Conservation (phyloP, 2,113 vertebrate species). For the Pontoporia blainvillei region DNA sequence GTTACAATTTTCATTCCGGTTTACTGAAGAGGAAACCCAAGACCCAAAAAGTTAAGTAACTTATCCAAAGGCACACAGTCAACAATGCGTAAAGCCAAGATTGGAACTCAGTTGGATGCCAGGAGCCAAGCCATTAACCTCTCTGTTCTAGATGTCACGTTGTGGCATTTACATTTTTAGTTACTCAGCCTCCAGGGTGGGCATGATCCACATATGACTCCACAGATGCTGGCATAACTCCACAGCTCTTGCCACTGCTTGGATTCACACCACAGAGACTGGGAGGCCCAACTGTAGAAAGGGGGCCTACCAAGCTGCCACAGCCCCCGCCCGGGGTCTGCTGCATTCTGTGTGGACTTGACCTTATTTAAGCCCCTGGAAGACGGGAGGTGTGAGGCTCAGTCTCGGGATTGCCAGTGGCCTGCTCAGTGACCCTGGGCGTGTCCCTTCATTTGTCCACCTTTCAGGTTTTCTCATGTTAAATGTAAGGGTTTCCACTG, state of each 20-base stretch:
- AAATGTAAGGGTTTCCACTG: neutral
- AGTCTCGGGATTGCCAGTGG: neutral
- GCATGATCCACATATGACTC: neutral
- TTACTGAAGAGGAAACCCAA: neutral
- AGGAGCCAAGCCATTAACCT: neutral
- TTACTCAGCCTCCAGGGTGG: neutral
- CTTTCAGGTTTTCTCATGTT: neutral
- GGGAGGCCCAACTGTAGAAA: neutral
- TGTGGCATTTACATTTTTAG: neutral
- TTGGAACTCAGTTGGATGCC: neutral
- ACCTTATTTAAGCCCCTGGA: neutral
- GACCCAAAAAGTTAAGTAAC: neutral
- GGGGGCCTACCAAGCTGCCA: neutral
- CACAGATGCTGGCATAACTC: neutral
- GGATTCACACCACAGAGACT: neutral
- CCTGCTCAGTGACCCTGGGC: neutral
- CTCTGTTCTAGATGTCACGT: accelerated
- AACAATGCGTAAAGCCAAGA: neutral
- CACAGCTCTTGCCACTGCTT: neutral
- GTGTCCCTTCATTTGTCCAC: neutral
- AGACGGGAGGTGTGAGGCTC: neutral
- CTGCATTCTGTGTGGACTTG: neutral
- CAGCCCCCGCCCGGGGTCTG: accelerated
- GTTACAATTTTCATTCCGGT: neutral
- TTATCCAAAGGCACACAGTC: neutral